Conservation (phyloP, 1,140 invertebrate genomes). For the Bombus confusus region DNA sequence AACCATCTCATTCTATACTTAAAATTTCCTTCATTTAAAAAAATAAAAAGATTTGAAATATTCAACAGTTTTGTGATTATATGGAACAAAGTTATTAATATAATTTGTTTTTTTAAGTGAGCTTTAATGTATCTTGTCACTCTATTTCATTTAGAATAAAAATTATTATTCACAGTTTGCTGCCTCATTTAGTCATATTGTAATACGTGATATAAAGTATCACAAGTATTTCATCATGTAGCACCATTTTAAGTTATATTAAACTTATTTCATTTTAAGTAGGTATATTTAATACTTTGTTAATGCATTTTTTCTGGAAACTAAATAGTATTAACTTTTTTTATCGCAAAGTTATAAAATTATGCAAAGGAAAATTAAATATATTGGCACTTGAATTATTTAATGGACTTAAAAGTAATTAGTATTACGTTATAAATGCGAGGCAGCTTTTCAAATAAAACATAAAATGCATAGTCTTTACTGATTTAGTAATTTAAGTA, state of each 20-base stretch:
- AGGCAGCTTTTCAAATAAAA: conserved; percentile 61
- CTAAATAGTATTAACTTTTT: conserved; percentile 14
- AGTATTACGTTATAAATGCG: conserved; percentile 50
- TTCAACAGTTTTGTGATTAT: conserved; percentile 57
- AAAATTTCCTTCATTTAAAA: conserved; percentile 61
- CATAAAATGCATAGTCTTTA: conserved; percentile 49
- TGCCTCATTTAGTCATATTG: conserved; percentile 55
- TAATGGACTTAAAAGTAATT: conserved; percentile 58
- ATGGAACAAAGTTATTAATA: conserved; percentile 58
- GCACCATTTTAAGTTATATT: conserved; percentile 66
- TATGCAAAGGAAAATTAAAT: conserved; percentile 36
- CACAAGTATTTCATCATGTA: conserved; percentile 60
- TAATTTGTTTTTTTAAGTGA: conserved; percentile 44
- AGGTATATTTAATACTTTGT: conserved; percentile 8
- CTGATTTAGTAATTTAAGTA: conserved; percentile 61
- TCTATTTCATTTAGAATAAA: conserved; percentile 53
- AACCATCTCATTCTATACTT: conserved; percentile 51
- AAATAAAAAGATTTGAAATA: conserved; percentile 65
- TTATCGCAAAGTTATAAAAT: conserved; percentile 5
- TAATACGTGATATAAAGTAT: conserved; percentile 48
- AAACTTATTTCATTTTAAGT: conserved; percentile 29
- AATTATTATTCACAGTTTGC: conserved; percentile 45
- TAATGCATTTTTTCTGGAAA: conserved; percentile 18
- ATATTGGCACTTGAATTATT: conserved; percentile 68
- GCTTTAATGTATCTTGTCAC: conserved; percentile 8